These are phyloP conservation scores for Oligia latruncula DNA, from an alignment of 2,888 invertebrate species.

Conservation along the genomic window DNA sequence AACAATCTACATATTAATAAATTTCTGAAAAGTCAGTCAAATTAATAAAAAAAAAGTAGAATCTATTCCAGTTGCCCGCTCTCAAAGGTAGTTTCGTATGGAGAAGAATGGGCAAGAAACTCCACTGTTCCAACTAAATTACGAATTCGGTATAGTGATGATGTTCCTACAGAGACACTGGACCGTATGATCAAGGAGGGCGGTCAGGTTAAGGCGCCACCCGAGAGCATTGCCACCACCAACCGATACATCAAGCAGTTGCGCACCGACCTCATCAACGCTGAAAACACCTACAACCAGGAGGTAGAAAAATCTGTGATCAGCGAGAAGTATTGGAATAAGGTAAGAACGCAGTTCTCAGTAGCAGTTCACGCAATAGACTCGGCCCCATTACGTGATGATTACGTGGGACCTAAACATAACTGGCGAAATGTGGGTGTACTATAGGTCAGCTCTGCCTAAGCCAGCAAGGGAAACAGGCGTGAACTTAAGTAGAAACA, in stretches of 20 bases:
- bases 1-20: no score
- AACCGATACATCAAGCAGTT: slow-evolving; percentile 89
- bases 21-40: background rate
- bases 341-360: slow-evolving; percentile 86
- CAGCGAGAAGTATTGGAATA: slow-evolving; percentile 95
- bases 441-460: background rate
- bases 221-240: slow-evolving; percentile 87
- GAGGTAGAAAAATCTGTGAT: slow-evolving; percentile 91
- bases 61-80: background rate
- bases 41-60: background rate
- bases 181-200: slow-evolving; percentile 82
- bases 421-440: no score
- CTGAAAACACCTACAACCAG: slow-evolving; percentile 90
- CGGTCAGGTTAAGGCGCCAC: slow-evolving; percentile 77
- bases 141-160: background rate
- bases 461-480: background rate
- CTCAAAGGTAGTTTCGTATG: background rate
- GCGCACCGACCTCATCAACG: slow-evolving; percentile 90
- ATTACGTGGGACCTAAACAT: background rate
- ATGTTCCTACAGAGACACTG: slow-evolving; percentile 75
- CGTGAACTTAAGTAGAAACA: background rate
- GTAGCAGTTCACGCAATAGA: background rate
- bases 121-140: background rate
- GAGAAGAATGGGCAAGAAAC: background rate
- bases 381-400: background rate